Evolutionary conservation across 1,140 invertebrate genomes (phyloP), one percentile per base, ranked within the genome.

Genomic region (Bombus superbus): DNA sequence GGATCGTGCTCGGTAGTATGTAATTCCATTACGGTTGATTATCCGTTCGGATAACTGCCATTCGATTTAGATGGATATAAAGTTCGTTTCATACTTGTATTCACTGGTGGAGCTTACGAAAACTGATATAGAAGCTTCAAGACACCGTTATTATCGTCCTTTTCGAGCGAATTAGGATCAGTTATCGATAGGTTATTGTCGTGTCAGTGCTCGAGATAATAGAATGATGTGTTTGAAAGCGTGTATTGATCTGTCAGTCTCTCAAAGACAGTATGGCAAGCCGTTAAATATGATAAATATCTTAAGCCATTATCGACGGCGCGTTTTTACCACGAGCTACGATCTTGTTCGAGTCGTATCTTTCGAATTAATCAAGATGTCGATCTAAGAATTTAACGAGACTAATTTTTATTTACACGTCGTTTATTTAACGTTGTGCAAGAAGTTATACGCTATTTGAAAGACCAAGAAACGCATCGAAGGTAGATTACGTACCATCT

Each of bases 11-110:
- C 47, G 59, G 38, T 5, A 72, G 69, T 57, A 11, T 32, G 35
- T 73, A 80, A 80, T 80, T 69, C 40, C 62, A 35, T 79, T 40
- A 59, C 18, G 15, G 40, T 38, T 42, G 42, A 68, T 79, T n/a
- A 42, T 25, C 25, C 40, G 38, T 40, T 25, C 32, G 32, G 2
- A 75, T 53, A 53, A 28, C 73, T n/a, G 38, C 28, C 15, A 77
- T 62, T 62, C 47, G 59, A 1, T 76, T 62, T 62, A n/a, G 18
- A 62, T 13, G 47, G 2, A 62, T n/a, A 40, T 76, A 62, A 76
- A 38, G 22, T 62, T 76, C 74, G 3, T 38, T 32, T 62, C 18
- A 25, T 42, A 62, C 9, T 18, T 25, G 44, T 25, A 75, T 75
- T 28, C 44, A 1, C 4, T 22, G 32, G 4, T 35, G 4, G 35